These are phyloP conservation scores for Nyctereutes procyonoides DNA, from an alignment of 2,113 vertebrate genomes.

Conservation along the genomic window DNA sequence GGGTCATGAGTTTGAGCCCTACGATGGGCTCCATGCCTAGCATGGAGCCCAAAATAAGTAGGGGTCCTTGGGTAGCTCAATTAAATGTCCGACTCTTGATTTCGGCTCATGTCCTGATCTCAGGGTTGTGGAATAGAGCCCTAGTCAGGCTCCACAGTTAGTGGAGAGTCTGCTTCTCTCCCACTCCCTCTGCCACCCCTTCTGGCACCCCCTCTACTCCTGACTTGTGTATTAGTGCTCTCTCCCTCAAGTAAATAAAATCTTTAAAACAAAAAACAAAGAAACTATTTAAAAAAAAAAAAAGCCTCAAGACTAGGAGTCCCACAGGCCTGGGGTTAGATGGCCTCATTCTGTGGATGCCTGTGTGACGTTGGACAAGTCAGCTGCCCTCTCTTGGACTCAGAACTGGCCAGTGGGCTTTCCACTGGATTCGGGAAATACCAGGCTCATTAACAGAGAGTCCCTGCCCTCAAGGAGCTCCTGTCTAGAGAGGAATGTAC, in stretches of 20 bases:
- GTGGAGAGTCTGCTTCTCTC: background rate
- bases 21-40: background rate
- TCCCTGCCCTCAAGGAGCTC: background rate
- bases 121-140: background rate
- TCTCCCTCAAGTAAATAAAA: background rate
- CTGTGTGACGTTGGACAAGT: background rate
- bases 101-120: background rate
- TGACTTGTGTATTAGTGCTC: background rate
- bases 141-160: background rate
- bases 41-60: background rate
- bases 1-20: background rate
- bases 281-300: background rate
- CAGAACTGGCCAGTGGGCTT: background rate
- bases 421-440: background rate
- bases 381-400: background rate
- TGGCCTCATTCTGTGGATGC: background rate
- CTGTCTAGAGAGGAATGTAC: background rate
- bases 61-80: background rate
- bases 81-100: background rate
- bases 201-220: background rate
- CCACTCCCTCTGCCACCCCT: background rate
- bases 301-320: background rate
- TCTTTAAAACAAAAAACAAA: background rate
- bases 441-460: background rate
- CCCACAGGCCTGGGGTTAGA: background rate